phyloP scores from a whole-genome alignment of 2,113 vertebrate genomes.

The Cephalophus harveyi region DNA sequence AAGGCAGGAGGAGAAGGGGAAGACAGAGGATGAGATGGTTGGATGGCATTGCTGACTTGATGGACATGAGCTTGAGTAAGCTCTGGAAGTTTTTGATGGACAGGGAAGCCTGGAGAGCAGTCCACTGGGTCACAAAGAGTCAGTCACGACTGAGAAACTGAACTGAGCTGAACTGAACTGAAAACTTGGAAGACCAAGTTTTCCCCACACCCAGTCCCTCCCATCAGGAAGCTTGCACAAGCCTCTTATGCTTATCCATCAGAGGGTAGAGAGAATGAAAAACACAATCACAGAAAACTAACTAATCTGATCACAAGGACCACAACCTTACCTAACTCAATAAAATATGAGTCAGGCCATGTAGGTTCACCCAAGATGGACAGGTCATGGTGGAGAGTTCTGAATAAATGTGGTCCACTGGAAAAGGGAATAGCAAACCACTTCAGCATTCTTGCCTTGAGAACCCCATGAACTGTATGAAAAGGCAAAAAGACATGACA shows the following conservation, averaged over 20 bases:
- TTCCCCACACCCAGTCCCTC: not conserved
- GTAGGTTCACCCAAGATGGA: not conserved
- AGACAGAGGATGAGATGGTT: not conserved
- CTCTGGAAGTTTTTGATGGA: not conserved
- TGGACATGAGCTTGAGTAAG: not conserved
- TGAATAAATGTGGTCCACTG: not conserved
- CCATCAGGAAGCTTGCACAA: not conserved
- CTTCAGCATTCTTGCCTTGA: not conserved
- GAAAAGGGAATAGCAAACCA: not conserved
- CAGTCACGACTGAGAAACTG: not conserved
- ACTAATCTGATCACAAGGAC: not conserved
- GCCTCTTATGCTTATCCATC: not conserved
- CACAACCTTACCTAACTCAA: not conserved
- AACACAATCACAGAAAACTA: too few species aligned
- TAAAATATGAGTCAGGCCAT: not conserved
- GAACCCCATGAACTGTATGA: not conserved
- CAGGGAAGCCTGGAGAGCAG: not conserved
- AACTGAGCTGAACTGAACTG: not conserved
- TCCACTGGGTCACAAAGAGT: not conserved
- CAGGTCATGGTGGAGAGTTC: not conserved
- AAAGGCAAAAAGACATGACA: not conserved
- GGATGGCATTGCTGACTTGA: not conserved
- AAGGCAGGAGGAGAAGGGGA: not conserved
- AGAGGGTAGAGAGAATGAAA: not conserved
- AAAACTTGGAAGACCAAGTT: not conserved